Base-by-base conservation (phyloP, 2,113 vertebrate species). In the Lepisosteus osseus region DNA sequence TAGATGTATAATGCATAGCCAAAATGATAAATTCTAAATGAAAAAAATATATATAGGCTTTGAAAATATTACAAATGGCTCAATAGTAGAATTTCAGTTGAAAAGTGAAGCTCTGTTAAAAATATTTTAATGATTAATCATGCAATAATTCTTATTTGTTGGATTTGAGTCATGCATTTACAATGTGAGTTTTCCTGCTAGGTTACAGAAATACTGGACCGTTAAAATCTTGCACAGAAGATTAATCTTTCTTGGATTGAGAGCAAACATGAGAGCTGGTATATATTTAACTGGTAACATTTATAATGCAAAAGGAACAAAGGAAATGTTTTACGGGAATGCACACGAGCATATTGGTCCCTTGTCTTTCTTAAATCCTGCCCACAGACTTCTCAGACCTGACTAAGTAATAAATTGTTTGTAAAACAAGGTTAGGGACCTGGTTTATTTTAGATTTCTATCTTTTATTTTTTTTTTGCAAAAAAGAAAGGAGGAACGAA, bases 201-300 rank as follows among this genome's bases (percentile, higher is more conserved):
- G 84, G 85, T 82, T 82, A 82, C 76, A 76, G 79, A 86, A 87
- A 85, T 83, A 74, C 78, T 87, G 77, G 75, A 75, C 72, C 70
- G 79, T 77, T 78, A 82, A 86, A 88, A 91, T 88, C 78, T 84
- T 84, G 67, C 81, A 76, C 84, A 84, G 70, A 84, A 85, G 84
- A 73, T 74, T 65, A 76, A 85, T 87, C 85, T 74, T 73, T 65
- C 75, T 67, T 69, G 69, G 81, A 78, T 77, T 62, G 80, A 85
- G 78, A 79, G 78, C 87, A 81, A 82, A 79, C 80, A 83, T 86
- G 88, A 85, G 86, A 82, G 76, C 71, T 75, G 74, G n/a, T 88
- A 82, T 88, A 88, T 87, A 77, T 85, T 84, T 87, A 90, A 86
- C 86, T 88, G 86, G 78, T 75, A 85, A 72, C 74, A 68, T 81